phyloP scores from a whole-genome alignment of 92 coral and sea anemone species.

The Parazoanthus darwini region DNA sequence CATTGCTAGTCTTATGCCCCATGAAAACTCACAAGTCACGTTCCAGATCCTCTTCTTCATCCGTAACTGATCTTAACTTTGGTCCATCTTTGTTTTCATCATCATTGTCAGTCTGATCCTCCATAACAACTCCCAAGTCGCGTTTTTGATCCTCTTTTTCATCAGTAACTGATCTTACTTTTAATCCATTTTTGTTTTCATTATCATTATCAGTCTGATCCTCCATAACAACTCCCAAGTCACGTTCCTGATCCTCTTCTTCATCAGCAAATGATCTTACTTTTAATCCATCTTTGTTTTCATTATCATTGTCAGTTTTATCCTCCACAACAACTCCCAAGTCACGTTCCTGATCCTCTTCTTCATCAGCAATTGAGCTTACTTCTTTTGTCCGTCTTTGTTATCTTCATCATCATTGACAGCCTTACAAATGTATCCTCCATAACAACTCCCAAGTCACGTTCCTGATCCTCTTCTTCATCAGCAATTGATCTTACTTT shows the following conservation, averaged over 20 bases:
- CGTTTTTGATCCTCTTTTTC: background rate
- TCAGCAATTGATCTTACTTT: background rate
- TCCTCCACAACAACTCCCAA: conserved; percentile 21
- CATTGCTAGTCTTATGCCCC: too few relatives aligned
- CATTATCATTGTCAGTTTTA: background rate
- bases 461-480: background rate
- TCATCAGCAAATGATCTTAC: conserved; percentile 26
- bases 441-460: conserved; percentile 11
- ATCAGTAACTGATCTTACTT: conserved; percentile 45
- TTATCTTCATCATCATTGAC: background rate
- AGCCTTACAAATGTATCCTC: conserved; percentile 24
- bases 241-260: background rate
- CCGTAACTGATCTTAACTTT: too few relatives aligned
- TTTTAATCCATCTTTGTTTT: conserved; percentile 82
- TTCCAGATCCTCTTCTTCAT: too few relatives aligned
- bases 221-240: conserved; percentile 46
- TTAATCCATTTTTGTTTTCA: conserved; percentile 73
- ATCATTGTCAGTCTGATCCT: too few relatives aligned
- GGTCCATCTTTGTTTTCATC: too few relatives aligned
- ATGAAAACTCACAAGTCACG: too few relatives aligned
- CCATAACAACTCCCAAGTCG: too few relatives aligned
- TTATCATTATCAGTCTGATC: conserved; percentile 44
- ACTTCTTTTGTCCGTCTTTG: too few relatives aligned
- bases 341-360: too few relatives aligned
- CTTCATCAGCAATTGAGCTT: too few relatives aligned